Evolutionary conservation across 2,888 invertebrate genomes (phyloP), one percentile per base, ranked within the genome.

Genomic region (Vandiemenella viatica): DNA sequence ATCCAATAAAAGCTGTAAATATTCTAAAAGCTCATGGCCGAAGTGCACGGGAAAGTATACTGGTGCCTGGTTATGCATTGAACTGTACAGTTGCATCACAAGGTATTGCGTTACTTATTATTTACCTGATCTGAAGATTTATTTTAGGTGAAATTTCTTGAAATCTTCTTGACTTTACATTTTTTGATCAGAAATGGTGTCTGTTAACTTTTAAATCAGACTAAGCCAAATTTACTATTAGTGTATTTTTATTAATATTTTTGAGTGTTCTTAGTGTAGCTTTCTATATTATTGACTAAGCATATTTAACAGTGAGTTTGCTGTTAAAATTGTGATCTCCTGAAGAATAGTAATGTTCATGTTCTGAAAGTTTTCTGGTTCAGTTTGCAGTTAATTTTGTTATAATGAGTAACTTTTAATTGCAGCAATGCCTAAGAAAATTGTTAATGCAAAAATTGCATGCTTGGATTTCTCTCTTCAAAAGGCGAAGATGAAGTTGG

Each of bases 401-500:
- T 38, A 21, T 16, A 20, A 5, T 41, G n/a, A n/a, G n/a, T n/a
- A n/a, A n/a, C n/a, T 22, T 43, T 47, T 37, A 47, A 45, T 57
- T 55, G 20, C 51, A 61, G 83, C 86, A 21, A 90, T 90, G 89
- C 82, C 83, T 3, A 89, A 86, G 65, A 86, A 82, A 65, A 79
- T 98, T 44, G 60, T 76, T 0, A 89, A 90, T 60, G 95, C 98
- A 0, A 98, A 97, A 70, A 90, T 99, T 55, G 98, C 98, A 0
- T 97, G 96, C 63, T 72, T 99, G 38, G 98, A 99, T 67, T 98
- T 99, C 66, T 91, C 91, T 15, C 74, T 99, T 50, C 91, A 93
- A 68, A 99, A 98, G 67, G 83, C 92, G n/a, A 98, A 98, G 70
- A 95, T 99, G 97, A 96, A 97, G 71, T 76, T 99, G 72, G 98